These are phyloP conservation scores for Cerceris rybyensis DNA, from an alignment of 2,888 invertebrate genomes.

Conservation along the genomic window DNA sequence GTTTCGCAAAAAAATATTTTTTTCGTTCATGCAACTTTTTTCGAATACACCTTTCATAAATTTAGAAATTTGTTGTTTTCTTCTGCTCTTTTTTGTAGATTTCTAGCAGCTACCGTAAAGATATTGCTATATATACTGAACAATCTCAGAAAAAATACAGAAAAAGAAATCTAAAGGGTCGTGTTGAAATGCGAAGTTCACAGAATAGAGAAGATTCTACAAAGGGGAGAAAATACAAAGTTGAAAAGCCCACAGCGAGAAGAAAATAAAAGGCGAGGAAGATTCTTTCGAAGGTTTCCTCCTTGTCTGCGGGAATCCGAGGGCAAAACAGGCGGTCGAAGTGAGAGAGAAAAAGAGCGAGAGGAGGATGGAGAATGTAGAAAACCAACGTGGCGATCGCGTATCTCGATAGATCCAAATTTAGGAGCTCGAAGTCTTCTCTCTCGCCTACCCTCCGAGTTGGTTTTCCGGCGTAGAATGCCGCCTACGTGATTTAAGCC, in stretches of 20 bases:
- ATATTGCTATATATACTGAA: too few species aligned
- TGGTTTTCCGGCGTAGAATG: slow-evolving; percentile 42
- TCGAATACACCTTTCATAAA: too few species aligned
- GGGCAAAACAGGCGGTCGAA: neutral
- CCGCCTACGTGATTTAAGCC: slow-evolving; percentile 61
- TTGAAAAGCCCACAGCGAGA: neutral
- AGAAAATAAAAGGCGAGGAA: neutral
- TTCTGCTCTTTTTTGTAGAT: too few species aligned
- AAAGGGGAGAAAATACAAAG: neutral
- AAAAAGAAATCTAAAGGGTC: too few species aligned
- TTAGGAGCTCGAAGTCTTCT: slow-evolving; percentile 46
- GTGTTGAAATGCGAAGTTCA: too few species aligned
- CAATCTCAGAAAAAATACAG: too few species aligned
- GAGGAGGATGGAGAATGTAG: slow-evolving; percentile 38
- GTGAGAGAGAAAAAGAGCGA: neutral
- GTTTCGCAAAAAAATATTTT: too few species aligned
- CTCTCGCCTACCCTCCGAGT: slow-evolving; percentile 17
- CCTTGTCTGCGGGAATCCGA: neutral
- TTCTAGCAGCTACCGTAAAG: too few species aligned
- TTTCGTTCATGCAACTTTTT: too few species aligned
- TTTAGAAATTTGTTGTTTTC: too few species aligned
- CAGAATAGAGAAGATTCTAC: too few species aligned
- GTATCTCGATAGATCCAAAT: slow-evolving; percentile 59
- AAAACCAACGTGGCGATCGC: slow-evolving; percentile 57
- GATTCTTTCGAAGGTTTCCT: too few species aligned